Conservation (phyloP, 2,113 vertebrate genomes). For the Lepisosteus oculatus region DNA sequence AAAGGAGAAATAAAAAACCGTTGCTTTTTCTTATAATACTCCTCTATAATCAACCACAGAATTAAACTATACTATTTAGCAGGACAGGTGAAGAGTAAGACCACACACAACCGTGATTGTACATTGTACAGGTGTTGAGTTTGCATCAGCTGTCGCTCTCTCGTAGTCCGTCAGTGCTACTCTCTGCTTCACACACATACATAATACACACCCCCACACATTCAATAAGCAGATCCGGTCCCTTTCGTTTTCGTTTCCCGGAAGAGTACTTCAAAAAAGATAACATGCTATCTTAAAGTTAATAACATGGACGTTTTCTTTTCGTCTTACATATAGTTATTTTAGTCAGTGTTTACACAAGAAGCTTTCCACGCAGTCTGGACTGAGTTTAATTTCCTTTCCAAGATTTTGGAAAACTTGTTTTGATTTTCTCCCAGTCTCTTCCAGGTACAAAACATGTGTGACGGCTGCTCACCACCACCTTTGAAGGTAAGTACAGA, state of each 20-base stretch:
- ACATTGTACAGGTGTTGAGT: too few relatives aligned
- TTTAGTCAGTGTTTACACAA: background rate
- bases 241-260: slow-evolving; percentile 86
- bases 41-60: too few relatives aligned
- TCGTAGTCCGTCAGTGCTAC: background rate
- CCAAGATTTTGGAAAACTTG: slow-evolving; percentile 6
- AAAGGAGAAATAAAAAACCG: too few relatives aligned
- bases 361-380: background rate
- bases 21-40: too few relatives aligned
- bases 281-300: slow-evolving; percentile 38
- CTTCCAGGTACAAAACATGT: slow-evolving; percentile 28
- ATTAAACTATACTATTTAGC: too few relatives aligned
- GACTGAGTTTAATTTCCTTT: background rate
- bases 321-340: background rate
- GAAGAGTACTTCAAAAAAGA: slow-evolving; percentile 49
- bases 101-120: too few relatives aligned
- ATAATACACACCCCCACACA: slow-evolving; percentile 16
- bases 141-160: background rate
- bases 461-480: slow-evolving; percentile 38
- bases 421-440: background rate
- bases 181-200: background rate
- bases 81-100: too few relatives aligned
- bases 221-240: slow-evolving; percentile 39
- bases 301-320: slow-evolving; percentile 3
- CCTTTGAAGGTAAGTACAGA: slow-evolving; percentile 64